Conservation (phyloP, 2,797 vertebrate genomes). For the Helarctos malayanus region DNA sequence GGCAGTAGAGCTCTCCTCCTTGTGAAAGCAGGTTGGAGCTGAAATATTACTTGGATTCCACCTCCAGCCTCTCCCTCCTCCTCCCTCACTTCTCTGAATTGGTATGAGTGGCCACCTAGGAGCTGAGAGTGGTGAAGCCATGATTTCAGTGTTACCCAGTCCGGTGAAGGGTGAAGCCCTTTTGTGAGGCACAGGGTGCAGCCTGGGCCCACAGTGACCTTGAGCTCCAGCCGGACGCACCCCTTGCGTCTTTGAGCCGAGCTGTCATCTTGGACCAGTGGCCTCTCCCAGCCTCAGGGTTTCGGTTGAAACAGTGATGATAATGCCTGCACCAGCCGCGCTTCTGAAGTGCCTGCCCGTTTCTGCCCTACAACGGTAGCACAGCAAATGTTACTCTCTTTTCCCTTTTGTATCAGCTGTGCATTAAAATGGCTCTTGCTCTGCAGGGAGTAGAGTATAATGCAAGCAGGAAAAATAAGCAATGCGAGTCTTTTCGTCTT, state of each 20-base stretch:
- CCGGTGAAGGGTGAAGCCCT: neutral
- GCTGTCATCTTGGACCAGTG: neutral
- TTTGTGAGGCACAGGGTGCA: neutral
- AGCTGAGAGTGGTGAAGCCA: accelerated
- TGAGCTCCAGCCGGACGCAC: neutral
- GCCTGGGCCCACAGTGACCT: too few species aligned
- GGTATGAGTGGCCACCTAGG: neutral
- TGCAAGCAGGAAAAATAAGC: conserved; percentile 6
- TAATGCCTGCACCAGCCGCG: accelerated
- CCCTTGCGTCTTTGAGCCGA: neutral
- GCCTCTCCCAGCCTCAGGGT: neutral
- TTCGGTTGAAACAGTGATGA: neutral
- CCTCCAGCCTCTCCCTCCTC: too few species aligned
- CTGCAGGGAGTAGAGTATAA: neutral
- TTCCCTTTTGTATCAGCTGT: neutral
- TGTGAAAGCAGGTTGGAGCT: neutral
- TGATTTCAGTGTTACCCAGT: accelerated
- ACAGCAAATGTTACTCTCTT: neutral
- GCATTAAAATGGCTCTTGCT: neutral
- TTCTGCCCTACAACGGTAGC: neutral
- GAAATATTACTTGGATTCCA: too few species aligned
- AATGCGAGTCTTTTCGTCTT: too few species aligned
- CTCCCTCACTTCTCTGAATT: neutral
- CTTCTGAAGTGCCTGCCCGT: neutral
- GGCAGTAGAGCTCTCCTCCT: neutral